Conservation (phyloP, 92 coral and sea anemone genomes). For the Ricordea florida region DNA sequence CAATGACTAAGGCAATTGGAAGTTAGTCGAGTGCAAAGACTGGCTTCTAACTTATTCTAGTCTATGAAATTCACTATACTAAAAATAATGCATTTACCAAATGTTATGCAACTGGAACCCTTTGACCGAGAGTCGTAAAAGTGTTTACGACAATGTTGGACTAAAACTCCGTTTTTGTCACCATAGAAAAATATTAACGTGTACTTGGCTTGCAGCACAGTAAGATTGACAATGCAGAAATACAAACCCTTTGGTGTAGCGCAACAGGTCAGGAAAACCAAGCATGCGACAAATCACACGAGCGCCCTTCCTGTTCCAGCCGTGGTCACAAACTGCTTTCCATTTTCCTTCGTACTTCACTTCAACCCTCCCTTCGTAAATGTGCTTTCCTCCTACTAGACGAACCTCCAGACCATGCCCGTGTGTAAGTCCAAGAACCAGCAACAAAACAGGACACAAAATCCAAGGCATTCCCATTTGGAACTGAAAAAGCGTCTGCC, state of each 20-base stretch:
- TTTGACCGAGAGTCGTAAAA: too few relatives aligned
- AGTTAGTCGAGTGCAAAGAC: too few relatives aligned
- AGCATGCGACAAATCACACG: slow-evolving; percentile 83
- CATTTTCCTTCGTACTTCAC: slow-evolving; percentile 69
- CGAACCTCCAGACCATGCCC: slow-evolving; percentile 60
- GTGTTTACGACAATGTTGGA: too few relatives aligned
- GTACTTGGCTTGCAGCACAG: background rate
- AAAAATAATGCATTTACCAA: too few relatives aligned
- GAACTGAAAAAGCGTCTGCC: too few relatives aligned
- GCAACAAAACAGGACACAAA: background rate
- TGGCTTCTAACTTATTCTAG: too few relatives aligned
- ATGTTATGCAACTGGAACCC: too few relatives aligned
- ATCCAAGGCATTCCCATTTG: slow-evolving; percentile 14
- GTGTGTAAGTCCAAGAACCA: background rate
- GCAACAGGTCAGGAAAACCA: slow-evolving; percentile 77
- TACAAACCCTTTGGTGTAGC: slow-evolving; percentile 73
- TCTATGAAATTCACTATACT: too few relatives aligned
- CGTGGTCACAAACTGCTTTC: slow-evolving; percentile 88
- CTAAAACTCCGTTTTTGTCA: too few relatives aligned
- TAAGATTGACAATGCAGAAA: background rate
- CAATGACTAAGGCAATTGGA: too few relatives aligned
- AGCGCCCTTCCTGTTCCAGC: slow-evolving; percentile 77
- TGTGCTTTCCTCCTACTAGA: slow-evolving; percentile 78
- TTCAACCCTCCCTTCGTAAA: slow-evolving; percentile 83
- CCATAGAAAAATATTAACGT: background rate